Evolutionary conservation across 2,797 vertebrate genomes (phyloP).

Genomic region (Paguma larvata): DNA sequence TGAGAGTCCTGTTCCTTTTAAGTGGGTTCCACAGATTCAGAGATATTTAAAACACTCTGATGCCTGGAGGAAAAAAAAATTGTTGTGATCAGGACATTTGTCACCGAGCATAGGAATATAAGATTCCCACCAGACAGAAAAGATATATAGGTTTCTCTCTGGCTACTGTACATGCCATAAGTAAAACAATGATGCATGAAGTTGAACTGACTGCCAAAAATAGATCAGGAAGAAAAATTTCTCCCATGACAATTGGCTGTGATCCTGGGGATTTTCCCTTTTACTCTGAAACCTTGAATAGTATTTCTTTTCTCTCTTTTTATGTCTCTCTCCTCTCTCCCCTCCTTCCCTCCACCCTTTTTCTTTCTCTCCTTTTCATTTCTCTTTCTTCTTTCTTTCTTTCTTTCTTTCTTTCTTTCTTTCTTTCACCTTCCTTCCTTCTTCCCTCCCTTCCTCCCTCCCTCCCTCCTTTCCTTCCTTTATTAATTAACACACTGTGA

Average conservation of each 20-base stretch:
- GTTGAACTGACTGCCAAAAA: constrained; percentile 80
- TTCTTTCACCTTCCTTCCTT: fast-evolving
- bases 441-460: too few species aligned
- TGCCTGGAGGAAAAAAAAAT: constrained; percentile 55
- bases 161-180: constrained; percentile 77
- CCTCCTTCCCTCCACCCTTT: fast-evolving
- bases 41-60: constrained; percentile 70
- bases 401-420: fast-evolving
- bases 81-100: constrained; percentile 59
- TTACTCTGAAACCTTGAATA: constrained; percentile 56
- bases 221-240: constrained; percentile 80
- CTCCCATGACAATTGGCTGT: constrained; percentile 72
- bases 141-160: constrained; percentile 74
- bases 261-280: constrained; percentile 73
- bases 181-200: constrained; percentile 80
- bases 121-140: constrained; percentile 77
- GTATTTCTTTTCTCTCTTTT: not conserved
- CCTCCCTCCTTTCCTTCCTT: not conserved
- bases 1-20: constrained; percentile 39
- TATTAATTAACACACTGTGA: not conserved
- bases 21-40: constrained; percentile 55
- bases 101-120: constrained; percentile 68
- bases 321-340: fast-evolving
- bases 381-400: fast-evolving
- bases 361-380: fast-evolving